Evolutionary conservation across 2,113 vertebrate genomes (phyloP).

Genomic region (Gadus chalcogrammus): DNA sequence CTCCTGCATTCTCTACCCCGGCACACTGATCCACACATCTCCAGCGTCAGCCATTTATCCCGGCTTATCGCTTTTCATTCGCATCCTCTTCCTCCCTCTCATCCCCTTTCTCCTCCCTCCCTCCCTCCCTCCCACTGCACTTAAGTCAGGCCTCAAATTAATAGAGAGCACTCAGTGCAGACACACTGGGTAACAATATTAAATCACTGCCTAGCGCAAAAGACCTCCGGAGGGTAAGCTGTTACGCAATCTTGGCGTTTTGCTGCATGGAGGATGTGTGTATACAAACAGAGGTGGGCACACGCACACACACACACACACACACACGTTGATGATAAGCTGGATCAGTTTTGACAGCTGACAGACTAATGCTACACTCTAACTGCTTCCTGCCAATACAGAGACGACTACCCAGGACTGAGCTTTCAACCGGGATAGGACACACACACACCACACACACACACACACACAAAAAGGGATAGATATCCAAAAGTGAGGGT

Average conservation of each 20-base stretch:
- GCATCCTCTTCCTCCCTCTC: constrained; percentile 10
- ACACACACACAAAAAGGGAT: neutral
- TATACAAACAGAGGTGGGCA: neutral
- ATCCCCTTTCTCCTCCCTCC: constrained; percentile 3
- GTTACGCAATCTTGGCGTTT: constrained; percentile 19
- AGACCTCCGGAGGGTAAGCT: constrained; percentile 35
- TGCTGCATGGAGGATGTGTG: constrained; percentile 1
- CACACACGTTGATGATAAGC: constrained; percentile 24
- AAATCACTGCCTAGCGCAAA: constrained; percentile 48
- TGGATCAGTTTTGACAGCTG: constrained; percentile 54
- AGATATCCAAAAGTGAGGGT: neutral
- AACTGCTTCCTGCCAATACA: constrained; percentile 39
- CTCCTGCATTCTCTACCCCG: constrained; percentile 23
- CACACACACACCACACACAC: constrained; percentile 10
- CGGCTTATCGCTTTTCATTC: constrained; percentile 55
- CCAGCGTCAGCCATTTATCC: constrained; percentile 49
- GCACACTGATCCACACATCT: constrained; percentile 33
- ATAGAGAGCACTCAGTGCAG: constrained; percentile 60
- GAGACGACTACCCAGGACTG: constrained; percentile 20
- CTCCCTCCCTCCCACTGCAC: constrained; percentile 28
- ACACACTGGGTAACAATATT: constrained; percentile 49
- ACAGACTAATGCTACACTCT: constrained; percentile 60
- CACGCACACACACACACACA: constrained; percentile 12
- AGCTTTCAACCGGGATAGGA: constrained; percentile 27
- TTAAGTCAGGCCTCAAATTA: constrained; percentile 63